A percentile compares a stretch with the other conserved stretches of the same genome.
Conservation (phyloP, 2,888 invertebrate species). For the Tromatobia lineatoria region DNA sequence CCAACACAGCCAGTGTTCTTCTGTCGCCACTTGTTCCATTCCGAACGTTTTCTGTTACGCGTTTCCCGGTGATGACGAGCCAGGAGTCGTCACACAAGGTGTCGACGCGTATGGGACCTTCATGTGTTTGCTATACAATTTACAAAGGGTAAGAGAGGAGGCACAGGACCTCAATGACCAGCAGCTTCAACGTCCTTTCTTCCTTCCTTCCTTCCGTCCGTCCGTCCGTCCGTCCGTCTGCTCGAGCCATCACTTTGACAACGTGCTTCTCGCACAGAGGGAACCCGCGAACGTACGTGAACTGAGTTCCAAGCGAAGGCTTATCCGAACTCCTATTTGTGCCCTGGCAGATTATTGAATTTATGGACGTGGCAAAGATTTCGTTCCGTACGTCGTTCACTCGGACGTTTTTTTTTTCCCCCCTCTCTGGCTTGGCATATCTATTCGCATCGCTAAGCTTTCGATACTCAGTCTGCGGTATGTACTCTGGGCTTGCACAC, state of each 20-base stretch:
- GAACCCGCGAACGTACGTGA: slow-evolving; percentile 71
- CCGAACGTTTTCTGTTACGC: slow-evolving; percentile 39
- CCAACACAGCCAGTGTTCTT: slow-evolving; percentile 5
- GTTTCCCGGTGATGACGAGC: slow-evolving; percentile 14
- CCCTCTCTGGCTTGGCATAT: slow-evolving; percentile 1
- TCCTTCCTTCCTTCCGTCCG: neutral
- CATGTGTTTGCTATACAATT: neutral
- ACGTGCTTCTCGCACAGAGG: slow-evolving; percentile 31
- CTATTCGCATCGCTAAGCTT: neutral
- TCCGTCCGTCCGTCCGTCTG: slow-evolving; percentile 20
- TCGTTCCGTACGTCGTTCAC: slow-evolving; percentile 46
- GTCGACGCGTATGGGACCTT: slow-evolving; percentile 14
- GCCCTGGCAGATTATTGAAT: slow-evolving; percentile 76
- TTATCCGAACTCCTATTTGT: slow-evolving; percentile 73
- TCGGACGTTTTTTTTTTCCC: slow-evolving; percentile 8
- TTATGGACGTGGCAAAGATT: slow-evolving; percentile 75
- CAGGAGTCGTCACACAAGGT: slow-evolving; percentile 39
- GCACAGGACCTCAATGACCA: slow-evolving; percentile 21
- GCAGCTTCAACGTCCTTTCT: slow-evolving; percentile 13
- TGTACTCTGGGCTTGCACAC: neutral
- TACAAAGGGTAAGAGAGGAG: slow-evolving; percentile 5
- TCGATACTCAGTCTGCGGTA: neutral
- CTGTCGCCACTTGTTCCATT: slow-evolving; percentile 3
- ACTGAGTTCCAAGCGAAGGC: slow-evolving; percentile 72
- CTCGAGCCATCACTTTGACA: slow-evolving; percentile 24